phyloP scores from a whole-genome alignment of 2,113 vertebrate species.

The Enhydra lutris region DNA sequence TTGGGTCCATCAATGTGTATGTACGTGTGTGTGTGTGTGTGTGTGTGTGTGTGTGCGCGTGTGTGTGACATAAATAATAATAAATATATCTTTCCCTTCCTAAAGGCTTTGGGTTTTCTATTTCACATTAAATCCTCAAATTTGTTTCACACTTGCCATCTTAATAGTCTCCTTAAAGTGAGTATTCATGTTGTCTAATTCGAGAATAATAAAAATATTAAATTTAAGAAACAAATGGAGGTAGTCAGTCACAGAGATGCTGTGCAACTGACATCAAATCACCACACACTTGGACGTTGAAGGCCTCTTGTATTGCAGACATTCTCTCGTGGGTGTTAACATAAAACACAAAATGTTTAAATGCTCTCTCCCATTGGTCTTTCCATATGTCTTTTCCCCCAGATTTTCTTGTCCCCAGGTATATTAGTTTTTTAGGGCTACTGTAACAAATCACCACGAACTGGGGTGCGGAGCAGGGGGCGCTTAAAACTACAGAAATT shows the following conservation, averaged over 20 bases:
- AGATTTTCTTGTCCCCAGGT: background rate
- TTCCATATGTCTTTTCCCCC: background rate
- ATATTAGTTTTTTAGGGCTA: background rate
- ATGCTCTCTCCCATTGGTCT: background rate
- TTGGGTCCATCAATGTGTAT: background rate
- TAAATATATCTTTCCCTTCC: background rate
- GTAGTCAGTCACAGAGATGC: background rate
- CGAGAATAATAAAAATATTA: background rate
- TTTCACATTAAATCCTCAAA: background rate
- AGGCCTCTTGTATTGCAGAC: background rate
- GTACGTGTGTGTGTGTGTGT: too few relatives aligned
- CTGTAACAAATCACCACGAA: background rate
- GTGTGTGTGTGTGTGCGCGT: too few relatives aligned
- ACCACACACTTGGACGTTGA: background rate
- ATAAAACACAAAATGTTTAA: background rate
- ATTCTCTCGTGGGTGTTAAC: background rate
- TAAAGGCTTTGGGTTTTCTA: background rate
- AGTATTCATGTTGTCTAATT: background rate
- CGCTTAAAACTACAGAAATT: background rate
- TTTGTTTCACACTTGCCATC: background rate
- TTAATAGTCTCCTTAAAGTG: background rate
- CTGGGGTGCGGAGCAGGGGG: accelerated
- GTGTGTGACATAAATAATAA: background rate
- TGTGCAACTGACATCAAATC: background rate
- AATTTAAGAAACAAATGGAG: background rate